Evolutionary conservation across 1,140 invertebrate genomes (phyloP).

Genomic region (Olivierus martensii): DNA sequence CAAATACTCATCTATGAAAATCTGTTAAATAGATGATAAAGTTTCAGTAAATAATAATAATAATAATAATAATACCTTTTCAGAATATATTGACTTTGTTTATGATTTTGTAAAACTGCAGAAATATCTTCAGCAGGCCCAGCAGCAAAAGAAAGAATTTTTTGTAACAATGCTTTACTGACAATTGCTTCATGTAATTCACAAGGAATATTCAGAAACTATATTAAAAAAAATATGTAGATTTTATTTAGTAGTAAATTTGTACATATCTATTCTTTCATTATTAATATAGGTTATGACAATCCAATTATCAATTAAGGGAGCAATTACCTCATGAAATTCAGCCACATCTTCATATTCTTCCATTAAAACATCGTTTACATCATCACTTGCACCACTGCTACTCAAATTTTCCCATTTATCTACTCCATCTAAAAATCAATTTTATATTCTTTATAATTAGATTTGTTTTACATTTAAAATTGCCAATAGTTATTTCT

Average conservation of each 20-base stretch:
- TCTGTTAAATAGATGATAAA: too few relatives aligned
- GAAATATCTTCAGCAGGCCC: conserved; percentile 36
- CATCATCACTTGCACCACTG: conserved; percentile 26
- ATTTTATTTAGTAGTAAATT: too few relatives aligned
- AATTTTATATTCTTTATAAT: neutral
- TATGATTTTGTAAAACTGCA: conserved; percentile 35
- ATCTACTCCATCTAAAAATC: conserved; percentile 30
- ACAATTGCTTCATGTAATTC: conserved; percentile 36
- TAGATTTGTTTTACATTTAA: too few relatives aligned
- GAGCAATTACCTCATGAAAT: too few relatives aligned
- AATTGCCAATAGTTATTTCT: too few relatives aligned
- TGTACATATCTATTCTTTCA: too few relatives aligned
- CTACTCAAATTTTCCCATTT: conserved; percentile 34
- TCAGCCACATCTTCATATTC: too few relatives aligned
- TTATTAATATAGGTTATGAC: too few relatives aligned
- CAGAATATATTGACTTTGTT: conserved; percentile 32
- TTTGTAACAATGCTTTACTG: conserved; percentile 37
- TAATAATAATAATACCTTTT: too few relatives aligned
- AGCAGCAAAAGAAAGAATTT: conserved; percentile 38
- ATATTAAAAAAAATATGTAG: conserved; percentile 16
- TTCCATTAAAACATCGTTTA: neutral
- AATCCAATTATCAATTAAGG: too few relatives aligned
- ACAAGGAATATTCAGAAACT: conserved; percentile 19
- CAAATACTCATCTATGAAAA: too few relatives aligned
- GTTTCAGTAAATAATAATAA: too few relatives aligned